Evolutionary conservation across 2,888 invertebrate genomes (phyloP), one percentile per base, ranked within the genome.

Genomic region (Dinocampus coccinellae): DNA sequence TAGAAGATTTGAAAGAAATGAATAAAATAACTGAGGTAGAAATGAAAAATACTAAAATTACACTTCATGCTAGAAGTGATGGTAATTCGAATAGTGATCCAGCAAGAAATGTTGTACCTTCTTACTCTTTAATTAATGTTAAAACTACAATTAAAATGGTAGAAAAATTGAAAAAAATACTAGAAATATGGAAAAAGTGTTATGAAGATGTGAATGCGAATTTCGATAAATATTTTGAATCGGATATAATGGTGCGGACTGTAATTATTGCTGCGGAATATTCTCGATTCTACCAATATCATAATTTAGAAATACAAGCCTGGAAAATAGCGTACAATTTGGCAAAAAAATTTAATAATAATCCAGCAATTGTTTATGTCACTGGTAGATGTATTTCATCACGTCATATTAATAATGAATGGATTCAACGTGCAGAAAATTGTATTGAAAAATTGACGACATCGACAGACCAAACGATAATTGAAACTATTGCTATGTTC

Each of bases 251-350:
- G 6, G 66, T 86, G 7, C 77, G 75, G 13, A 75, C 76, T 0
- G 75, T 85, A n/a, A 80, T 81, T 64, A 77, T 82, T 39, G 83
- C 82, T 57, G 85, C 80, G 3, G 86, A 87, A 79, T 86, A 85
- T 71, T 78, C 82, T 16, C 80, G 81, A 22, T 75, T 87, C 3
- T 82, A 84, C 71, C 77, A 80, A 61, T 85, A 82, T 65, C 75
- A 81, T 64, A 66, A 74, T 13, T 79, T 82, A 57, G 87, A 87
- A 77, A 73, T 74, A 58, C 74, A 76, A 22, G 76, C 77, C 62
- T 87, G 86, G 87, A 80, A 75, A 58, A 65, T 87, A 39, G 82
- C 81, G 4, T 78, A 82, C 68, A 79, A 80, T 63, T 73, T 87
- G 52, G 84, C 86, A 4, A 62, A 58, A 3, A 73, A 77, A 66